These are phyloP conservation scores for Tenthredo mesomela DNA, from an alignment of 2,888 invertebrate species.

Conservation along the genomic window DNA sequence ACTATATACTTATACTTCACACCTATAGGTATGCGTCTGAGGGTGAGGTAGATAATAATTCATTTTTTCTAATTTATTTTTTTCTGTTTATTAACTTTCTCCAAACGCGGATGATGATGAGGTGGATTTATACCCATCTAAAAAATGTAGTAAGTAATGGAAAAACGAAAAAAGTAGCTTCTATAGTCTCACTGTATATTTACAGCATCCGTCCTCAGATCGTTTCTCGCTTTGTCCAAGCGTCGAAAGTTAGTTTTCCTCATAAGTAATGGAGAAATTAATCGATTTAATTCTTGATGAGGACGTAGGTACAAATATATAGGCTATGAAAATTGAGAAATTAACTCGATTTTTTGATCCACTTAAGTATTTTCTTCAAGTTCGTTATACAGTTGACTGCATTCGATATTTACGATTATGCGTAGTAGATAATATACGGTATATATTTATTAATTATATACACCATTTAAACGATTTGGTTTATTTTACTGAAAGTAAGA, in stretches of 20 bases:
- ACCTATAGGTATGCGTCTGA: background rate
- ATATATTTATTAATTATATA: conserved; percentile 9
- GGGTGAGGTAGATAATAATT: background rate
- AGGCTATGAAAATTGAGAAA: background rate
- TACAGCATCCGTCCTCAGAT: background rate
- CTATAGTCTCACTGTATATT: background rate
- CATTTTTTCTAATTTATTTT: background rate
- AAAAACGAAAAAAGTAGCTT: background rate
- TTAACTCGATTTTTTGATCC: background rate
- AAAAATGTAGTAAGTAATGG: background rate
- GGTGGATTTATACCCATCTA: background rate
- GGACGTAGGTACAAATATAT: background rate
- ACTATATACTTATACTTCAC: background rate
- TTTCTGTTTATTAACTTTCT: conserved; percentile 23
- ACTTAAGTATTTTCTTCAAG: background rate
- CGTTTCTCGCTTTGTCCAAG: background rate
- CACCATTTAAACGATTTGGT: background rate
- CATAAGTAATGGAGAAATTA: background rate
- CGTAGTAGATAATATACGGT: background rate
- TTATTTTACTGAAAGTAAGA: conserved; percentile 22
- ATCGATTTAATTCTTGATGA: background rate
- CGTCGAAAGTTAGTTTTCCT: background rate
- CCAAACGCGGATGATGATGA: background rate
- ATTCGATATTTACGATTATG: background rate
- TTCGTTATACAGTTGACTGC: background rate